Evolutionary conservation across 1,140 invertebrate genomes (phyloP).

Genomic region (Vanessa tameamea): DNA sequence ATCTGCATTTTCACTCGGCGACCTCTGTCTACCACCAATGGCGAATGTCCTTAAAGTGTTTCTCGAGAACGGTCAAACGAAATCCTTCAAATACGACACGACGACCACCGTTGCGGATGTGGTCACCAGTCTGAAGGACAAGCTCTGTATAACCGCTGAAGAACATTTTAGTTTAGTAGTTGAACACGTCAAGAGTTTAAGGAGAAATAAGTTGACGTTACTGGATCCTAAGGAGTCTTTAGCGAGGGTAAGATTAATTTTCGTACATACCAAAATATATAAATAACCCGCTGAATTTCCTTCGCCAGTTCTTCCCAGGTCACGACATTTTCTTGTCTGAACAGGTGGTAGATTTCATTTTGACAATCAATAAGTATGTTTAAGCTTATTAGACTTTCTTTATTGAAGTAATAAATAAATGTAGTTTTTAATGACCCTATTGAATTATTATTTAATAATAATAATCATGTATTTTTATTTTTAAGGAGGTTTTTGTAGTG

Average conservation of each 20-base stretch:
- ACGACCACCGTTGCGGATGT: slow-evolving; percentile 94
- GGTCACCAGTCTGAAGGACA: slow-evolving; percentile 90
- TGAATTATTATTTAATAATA: no score
- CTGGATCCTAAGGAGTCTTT: slow-evolving; percentile 91
- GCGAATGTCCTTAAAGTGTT: slow-evolving; percentile 96
- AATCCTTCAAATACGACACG: slow-evolving; percentile 97
- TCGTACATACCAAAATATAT: no score
- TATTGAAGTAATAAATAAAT: no score
- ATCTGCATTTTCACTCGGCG: slow-evolving; percentile 87
- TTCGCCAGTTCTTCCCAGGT: no score
- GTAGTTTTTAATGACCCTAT: no score
- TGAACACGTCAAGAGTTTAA: slow-evolving; percentile 93
- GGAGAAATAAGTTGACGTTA: slow-evolving; percentile 91
- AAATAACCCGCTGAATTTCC: no score
- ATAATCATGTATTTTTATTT: no score
- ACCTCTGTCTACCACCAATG: slow-evolving; percentile 92
- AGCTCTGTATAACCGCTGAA: slow-evolving; percentile 89
- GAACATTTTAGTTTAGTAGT: slow-evolving; percentile 94
- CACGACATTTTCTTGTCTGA: no score
- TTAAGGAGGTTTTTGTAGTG: no score
- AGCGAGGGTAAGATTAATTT: slow-evolving; percentile 84
- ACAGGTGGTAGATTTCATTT: no score
- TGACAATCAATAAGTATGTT: no score
- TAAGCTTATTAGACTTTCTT: no score
- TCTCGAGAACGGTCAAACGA: slow-evolving; percentile 96